These are phyloP conservation scores for Aptenodytes patagonicus DNA, from an alignment of 2,113 vertebrate species.

Conservation along the genomic window DNA sequence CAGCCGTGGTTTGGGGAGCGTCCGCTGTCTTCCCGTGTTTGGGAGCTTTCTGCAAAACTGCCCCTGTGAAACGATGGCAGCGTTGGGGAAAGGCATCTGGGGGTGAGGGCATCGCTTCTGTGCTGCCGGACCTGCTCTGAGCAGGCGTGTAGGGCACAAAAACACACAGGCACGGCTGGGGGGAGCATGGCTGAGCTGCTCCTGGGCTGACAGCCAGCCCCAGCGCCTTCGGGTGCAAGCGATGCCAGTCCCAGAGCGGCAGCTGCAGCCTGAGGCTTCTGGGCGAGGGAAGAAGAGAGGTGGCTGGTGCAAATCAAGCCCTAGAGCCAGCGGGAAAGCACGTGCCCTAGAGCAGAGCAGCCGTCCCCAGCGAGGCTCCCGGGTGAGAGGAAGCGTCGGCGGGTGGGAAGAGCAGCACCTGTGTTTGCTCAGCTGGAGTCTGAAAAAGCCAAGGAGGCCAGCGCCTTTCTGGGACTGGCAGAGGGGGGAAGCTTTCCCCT, in stretches of 20 bases:
- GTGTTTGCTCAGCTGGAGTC: conserved; percentile 36
- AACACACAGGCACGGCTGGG: rapidly evolving
- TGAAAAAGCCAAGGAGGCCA: not conserved
- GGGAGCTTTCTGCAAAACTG: not conserved
- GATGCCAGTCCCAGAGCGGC: not conserved
- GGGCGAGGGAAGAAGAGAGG: not conserved
- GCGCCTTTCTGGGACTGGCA: not conserved
- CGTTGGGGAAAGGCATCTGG: not conserved
- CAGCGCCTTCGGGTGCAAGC: not conserved
- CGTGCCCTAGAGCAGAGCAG: not conserved
- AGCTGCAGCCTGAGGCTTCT: not conserved
- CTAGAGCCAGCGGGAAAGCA: not conserved
- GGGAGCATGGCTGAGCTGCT: not conserved
- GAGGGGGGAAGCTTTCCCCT: not conserved
- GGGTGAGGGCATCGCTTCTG: rapidly evolving
- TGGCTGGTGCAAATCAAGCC: not conserved
- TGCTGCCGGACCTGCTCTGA: not conserved
- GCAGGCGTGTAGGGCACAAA: not conserved
- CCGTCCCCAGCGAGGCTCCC: not conserved
- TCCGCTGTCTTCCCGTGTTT: rapidly evolving
- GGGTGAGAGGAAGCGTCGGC: rapidly evolving
- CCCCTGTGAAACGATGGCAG: not conserved
- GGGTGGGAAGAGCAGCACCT: not conserved
- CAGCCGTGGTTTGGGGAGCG: not conserved
- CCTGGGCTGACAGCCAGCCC: not conserved